Conservation (phyloP, 1,140 invertebrate genomes). For the Sipha flava region DNA sequence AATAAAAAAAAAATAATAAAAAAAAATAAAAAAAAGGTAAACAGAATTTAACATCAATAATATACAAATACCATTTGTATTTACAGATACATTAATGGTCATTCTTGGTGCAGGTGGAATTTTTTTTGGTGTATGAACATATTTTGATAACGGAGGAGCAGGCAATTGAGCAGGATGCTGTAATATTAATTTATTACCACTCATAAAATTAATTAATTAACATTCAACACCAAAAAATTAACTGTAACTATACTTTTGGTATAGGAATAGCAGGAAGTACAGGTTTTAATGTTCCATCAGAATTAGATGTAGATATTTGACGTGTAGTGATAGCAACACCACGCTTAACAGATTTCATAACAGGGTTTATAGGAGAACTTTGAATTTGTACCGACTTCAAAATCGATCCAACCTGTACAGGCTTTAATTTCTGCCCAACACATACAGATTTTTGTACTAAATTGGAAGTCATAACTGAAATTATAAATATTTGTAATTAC, state of each 20-base stretch:
- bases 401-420: too few species aligned
- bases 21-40: too few species aligned
- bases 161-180: slow-evolving; percentile 74
- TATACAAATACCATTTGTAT: neutral
- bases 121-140: slow-evolving; percentile 53
- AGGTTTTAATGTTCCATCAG: neutral
- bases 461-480: neutral
- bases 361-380: too few species aligned
- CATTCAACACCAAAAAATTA: too few species aligned
- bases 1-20: too few species aligned
- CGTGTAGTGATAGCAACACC: neutral
- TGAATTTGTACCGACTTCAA: too few species aligned
- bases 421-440: too few species aligned
- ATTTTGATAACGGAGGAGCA: slow-evolving; percentile 46
- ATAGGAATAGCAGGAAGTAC: neutral
- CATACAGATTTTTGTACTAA: too few species aligned
- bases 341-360: too few species aligned
- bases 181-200: neutral
- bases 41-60: neutral
- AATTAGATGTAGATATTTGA: neutral
- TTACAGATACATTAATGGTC: slow-evolving; percentile 68
- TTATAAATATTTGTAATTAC: neutral
- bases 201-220: neutral
- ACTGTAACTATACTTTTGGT: too few species aligned
- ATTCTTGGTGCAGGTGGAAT: slow-evolving; percentile 71